Percentiles rank a stretch among this genome's conserved stretches.
Conservation (phyloP, 2,888 invertebrate genomes). For the Dysmachus trigonus region DNA sequence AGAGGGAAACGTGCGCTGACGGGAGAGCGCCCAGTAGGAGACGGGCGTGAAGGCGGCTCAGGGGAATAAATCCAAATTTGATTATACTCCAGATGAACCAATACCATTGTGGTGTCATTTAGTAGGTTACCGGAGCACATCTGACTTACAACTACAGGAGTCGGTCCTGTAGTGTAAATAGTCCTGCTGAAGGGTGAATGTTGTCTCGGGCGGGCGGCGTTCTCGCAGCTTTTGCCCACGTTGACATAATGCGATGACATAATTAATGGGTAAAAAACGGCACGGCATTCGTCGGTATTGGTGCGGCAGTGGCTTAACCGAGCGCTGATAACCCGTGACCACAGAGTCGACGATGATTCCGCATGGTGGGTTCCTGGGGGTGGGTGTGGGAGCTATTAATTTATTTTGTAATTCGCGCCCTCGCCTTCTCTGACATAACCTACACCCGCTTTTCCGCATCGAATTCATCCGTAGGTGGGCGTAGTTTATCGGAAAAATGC, state of each 20-base stretch:
- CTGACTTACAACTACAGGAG: conserved; percentile 31
- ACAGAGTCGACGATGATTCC: conserved; percentile 6
- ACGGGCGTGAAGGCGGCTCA: not conserved
- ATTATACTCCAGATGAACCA: conserved; percentile 14
- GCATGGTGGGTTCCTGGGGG: not conserved
- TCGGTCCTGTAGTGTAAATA: conserved; percentile 1
- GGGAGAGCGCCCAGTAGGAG: not conserved
- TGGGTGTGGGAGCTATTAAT: not conserved
- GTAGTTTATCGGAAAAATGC: not conserved
- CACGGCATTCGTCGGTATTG: conserved; percentile 3
- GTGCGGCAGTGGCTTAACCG: conserved; percentile 17
- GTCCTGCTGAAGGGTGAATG: conserved; percentile 19
- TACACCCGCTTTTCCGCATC: not conserved
- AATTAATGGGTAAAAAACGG: conserved; percentile 40
- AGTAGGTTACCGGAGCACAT: conserved; percentile 41
- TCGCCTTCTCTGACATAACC: not conserved
- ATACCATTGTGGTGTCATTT: not conserved
- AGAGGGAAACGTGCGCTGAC: not conserved
- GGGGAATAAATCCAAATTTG: conserved; percentile 23
- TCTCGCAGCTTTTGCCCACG: conserved; percentile 15
- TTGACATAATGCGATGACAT: conserved; percentile 43
- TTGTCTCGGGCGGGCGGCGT: not conserved
- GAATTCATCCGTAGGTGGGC: not conserved
- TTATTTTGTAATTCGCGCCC: conserved; percentile 28
- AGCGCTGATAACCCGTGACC: conserved; percentile 14